phyloP scores from a whole-genome alignment of 2,888 invertebrate species.

The Reticulitermes lucifugus region DNA sequence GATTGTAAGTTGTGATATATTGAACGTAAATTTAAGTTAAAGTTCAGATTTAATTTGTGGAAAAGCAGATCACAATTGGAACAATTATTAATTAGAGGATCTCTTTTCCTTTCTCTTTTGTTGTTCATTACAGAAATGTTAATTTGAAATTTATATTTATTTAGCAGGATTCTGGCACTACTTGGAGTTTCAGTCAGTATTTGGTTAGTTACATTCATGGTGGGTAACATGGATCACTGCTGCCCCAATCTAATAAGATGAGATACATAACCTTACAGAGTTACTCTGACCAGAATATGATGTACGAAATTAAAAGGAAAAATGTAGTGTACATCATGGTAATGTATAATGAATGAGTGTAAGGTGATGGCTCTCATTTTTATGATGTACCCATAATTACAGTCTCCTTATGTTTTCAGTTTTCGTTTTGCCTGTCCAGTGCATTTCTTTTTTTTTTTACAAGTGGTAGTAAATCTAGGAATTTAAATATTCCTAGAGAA shows the following conservation, averaged over 20 bases:
- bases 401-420: no score
- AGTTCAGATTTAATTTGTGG: neutral
- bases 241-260: neutral
- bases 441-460: no score
- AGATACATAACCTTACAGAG: no score
- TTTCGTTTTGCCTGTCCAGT: no score
- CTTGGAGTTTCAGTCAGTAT: neutral
- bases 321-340: no score
- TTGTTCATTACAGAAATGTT: neutral
- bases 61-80: neutral
- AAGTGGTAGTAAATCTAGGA: no score
- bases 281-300: no score
- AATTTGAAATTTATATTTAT: neutral
- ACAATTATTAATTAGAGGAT: neutral
- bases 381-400: no score
- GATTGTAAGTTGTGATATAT: neutral
- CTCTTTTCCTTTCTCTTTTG: constrained; percentile 1
- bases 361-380: no score
- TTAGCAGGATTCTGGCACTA: constrained; percentile 27
- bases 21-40: neutral
- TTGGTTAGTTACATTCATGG: neutral
- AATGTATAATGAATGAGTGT: no score
- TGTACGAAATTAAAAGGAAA: no score
- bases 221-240: neutral
- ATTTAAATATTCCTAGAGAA: no score